Evolutionary conservation across 2,113 vertebrate genomes (phyloP).

Genomic region (Uria lomvia): DNA sequence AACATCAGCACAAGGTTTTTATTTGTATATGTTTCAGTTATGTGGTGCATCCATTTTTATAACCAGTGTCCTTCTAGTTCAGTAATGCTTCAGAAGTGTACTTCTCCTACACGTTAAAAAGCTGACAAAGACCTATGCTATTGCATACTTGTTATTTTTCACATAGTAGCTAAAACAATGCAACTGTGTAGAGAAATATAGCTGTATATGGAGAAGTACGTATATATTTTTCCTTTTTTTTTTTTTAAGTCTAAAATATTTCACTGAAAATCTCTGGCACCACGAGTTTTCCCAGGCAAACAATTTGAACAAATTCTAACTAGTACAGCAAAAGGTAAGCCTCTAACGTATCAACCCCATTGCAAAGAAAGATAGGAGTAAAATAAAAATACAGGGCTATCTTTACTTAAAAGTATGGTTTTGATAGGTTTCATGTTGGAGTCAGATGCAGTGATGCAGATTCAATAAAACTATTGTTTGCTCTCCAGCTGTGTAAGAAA

Average conservation of each 20-base stretch:
- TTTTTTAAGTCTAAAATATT: background rate
- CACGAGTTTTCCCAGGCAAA: background rate
- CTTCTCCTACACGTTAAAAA: background rate
- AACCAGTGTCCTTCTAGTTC: background rate
- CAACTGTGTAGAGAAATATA: background rate
- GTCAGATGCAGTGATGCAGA: background rate
- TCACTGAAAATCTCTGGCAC: background rate
- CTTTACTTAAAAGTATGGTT: background rate
- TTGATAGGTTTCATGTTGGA: background rate
- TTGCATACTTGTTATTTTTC: background rate
- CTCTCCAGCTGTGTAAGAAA: background rate
- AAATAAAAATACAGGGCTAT: background rate
- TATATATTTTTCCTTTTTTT: background rate
- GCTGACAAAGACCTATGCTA: background rate
- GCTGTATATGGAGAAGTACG: background rate
- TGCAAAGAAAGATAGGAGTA: background rate
- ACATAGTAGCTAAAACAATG: background rate
- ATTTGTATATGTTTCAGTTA: slow-evolving; percentile 43
- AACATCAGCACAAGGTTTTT: background rate
- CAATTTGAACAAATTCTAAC: background rate
- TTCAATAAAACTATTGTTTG: background rate
- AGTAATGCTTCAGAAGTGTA: background rate
- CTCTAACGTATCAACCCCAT: background rate
- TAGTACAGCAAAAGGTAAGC: background rate
- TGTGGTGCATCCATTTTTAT: background rate